phyloP scores from a whole-genome alignment of 2,797 vertebrate species.

The Anolis apletophallus region DNA sequence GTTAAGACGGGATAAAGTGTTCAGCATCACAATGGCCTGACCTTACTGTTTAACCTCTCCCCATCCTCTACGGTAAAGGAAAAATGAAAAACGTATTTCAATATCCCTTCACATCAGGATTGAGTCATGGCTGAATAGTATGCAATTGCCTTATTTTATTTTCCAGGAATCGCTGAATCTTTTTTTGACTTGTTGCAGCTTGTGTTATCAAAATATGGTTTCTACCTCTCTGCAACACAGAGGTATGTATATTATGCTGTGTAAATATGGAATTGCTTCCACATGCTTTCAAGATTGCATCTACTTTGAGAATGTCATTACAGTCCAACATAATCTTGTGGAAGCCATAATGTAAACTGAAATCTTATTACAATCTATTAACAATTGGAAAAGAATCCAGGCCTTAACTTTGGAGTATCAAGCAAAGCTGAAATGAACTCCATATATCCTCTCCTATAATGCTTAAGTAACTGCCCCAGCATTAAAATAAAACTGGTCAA shows the following conservation, averaged over 20 bases:
- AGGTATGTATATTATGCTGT: conserved; percentile 66
- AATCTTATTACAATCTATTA: conserved; percentile 76
- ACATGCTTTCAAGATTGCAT: conserved; percentile 73
- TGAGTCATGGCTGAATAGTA: conserved; percentile 24
- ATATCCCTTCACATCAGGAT: conserved; percentile 4
- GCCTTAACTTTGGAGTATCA: conserved; percentile 44
- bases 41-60: conserved; percentile 30
- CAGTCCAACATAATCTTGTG: conserved; percentile 74
- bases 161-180: conserved; percentile 22
- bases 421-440: conserved; percentile 46
- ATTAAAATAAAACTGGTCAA: conserved; percentile 18
- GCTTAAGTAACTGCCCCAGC: conserved; percentile 35
- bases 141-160: conserved; percentile 32
- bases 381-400: conserved; percentile 64
- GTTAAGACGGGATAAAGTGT: conserved; percentile 71
- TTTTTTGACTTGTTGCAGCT: conserved; percentile 57
- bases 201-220: conserved; percentile 79
- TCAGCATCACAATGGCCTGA: conserved; percentile 38
- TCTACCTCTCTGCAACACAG: conserved; percentile 67
- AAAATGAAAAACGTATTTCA: conserved; percentile 51
- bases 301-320: conserved; percentile 72
- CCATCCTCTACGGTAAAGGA: conserved; percentile 1
- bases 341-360: conserved; percentile 73
- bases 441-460: conserved; percentile 17
- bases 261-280: conserved; percentile 74